phyloP scores from a whole-genome alignment of 2,888 invertebrate species.

The Apamea sordens region DNA sequence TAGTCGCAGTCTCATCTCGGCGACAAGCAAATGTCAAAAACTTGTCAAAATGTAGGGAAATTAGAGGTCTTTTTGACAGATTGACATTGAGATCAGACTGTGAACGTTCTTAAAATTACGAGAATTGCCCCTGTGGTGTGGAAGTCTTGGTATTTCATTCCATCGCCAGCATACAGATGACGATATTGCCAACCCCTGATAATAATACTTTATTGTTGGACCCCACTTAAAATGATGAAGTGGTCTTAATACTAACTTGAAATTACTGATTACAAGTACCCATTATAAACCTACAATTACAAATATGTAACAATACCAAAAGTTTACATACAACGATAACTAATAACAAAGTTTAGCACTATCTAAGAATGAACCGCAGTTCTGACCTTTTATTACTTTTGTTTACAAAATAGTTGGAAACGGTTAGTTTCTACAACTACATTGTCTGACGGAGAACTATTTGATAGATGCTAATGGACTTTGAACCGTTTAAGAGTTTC shows the following conservation, averaged over 20 bases:
- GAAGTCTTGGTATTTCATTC: background rate
- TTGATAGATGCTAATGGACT: conserved; percentile 51
- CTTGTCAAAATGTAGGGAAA: too few relatives aligned
- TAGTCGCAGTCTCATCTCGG: too few relatives aligned
- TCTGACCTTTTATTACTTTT: conserved; percentile 53
- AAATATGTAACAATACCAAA: conserved; percentile 7
- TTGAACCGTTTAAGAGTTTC: conserved; percentile 38
- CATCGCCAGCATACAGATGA: background rate
- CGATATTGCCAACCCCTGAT: background rate
- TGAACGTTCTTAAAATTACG: too few relatives aligned
- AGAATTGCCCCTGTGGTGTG: too few relatives aligned
- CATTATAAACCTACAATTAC: conserved; percentile 10
- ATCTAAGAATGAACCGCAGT: conserved; percentile 34
- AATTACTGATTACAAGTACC: conserved; percentile 18
- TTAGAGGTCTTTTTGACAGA: too few relatives aligned
- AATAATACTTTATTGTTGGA: background rate
- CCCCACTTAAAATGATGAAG: background rate
- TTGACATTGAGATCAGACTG: too few relatives aligned
- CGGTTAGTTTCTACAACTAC: conserved; percentile 44
- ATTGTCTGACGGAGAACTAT: conserved; percentile 37
- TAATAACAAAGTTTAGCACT: conserved; percentile 43
- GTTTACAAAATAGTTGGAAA: conserved; percentile 51
- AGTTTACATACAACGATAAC: conserved; percentile 27
- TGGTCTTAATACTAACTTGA: background rate
- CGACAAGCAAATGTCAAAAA: too few relatives aligned